Evolutionary conservation across 2,113 vertebrate species (phyloP).

Genomic region (Eolophus roseicapilla): DNA sequence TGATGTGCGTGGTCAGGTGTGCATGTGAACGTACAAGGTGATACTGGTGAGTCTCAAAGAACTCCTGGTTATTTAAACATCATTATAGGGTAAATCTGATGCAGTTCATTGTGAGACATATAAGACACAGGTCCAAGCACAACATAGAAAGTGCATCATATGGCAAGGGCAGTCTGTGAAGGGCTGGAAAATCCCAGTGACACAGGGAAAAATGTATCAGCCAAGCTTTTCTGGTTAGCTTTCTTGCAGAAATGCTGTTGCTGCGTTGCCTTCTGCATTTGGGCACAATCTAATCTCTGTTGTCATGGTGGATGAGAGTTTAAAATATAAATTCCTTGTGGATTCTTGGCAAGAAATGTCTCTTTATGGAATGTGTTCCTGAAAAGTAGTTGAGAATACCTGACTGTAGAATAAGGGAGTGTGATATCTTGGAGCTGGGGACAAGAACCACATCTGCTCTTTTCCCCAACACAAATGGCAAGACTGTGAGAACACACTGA

Average conservation of each 20-base stretch:
- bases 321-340: not conserved
- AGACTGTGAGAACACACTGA: slow-evolving; percentile 22
- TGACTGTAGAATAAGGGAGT: not conserved
- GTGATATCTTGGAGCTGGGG: not conserved
- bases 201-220: not conserved
- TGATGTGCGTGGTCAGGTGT: fast-evolving
- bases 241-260: not conserved
- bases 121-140: not conserved
- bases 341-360: not conserved
- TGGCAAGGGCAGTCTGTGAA: not conserved
- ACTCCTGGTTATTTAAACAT: not conserved
- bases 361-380: not conserved
- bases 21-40: fast-evolving
- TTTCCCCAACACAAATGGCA: not conserved
- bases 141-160: fast-evolving
- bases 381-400: not conserved
- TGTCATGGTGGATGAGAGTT: not conserved
- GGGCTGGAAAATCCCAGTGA: not conserved
- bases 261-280: not conserved
- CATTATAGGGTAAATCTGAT: not conserved
- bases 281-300: not conserved
- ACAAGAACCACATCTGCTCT: not conserved
- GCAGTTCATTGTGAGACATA: not conserved
- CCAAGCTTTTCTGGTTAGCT: not conserved
- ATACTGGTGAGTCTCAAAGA: not conserved